Base-by-base conservation (phyloP, 1,140 invertebrate genomes). In the Cyclargus thomasi region DNA sequence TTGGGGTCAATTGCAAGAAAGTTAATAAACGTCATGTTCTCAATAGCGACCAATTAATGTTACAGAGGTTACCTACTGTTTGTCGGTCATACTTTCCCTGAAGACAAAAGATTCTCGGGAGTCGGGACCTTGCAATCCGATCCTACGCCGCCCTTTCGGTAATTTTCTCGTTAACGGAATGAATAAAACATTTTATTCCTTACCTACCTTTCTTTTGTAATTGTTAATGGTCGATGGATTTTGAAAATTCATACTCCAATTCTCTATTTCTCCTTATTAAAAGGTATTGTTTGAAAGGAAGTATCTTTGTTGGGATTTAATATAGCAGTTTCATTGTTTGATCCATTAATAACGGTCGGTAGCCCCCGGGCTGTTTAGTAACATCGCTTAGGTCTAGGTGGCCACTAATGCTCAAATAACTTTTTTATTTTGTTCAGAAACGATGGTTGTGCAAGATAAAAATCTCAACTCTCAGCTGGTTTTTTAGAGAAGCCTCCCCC, bases 101-200 rank as follows among this genome's bases (percentile, higher is more conserved):
- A 85, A 86, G 82, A 86, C 82, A 85, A 85, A 74, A 84, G 83
- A 81, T 82, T 77, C 77, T 75, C 73, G 65, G 77, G 73, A 78
- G 78, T 75, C 73, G 65, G 77, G 73, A 78, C 79, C 83, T 81
- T 88, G 87, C 86, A 90, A 88, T 88, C 84, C 80, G 86, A 90
- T 88, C 86, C 79, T 73, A 78, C 79, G 76, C 77, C 78, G 79
- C 81, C 86, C 86, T 85, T 84, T 85, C 82, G 78, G 87, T 88
- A 88, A 90, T 90, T 90, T 88, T 81, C 86, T 87, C 83, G 86
- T 90, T 90, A 90, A 87, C 79, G 78, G 81, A 82, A 88, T 90
- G 87, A 90, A 90, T 90, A 90, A 90, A 90, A 90, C 85, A 90
- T 90, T 90, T 87, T 81, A 90, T 88, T 90, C 81, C 82, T 85